These are phyloP conservation scores for Bradypodion pumilum DNA, from an alignment of 2,797 vertebrate species.

Conservation along the genomic window DNA sequence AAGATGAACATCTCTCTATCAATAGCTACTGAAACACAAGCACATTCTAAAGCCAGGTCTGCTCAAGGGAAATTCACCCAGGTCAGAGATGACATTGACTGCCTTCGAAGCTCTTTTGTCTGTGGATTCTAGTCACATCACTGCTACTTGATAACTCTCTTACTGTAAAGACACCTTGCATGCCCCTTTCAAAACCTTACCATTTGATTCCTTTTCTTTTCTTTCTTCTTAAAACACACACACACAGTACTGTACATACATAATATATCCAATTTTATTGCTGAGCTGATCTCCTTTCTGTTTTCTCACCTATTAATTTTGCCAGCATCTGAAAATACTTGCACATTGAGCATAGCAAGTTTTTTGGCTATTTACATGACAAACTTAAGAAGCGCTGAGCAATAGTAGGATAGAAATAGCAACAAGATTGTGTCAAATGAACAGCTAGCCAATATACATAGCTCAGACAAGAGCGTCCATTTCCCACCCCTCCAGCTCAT, in stretches of 20 bases:
- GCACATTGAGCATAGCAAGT: conserved; percentile 30
- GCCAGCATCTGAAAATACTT: conserved; percentile 51
- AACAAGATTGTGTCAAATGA: conserved; percentile 44
- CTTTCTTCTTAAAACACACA: no score
- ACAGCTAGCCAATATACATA: conserved; percentile 32
- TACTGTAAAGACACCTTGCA: conserved; percentile 72
- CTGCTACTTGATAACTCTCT: conserved; percentile 54
- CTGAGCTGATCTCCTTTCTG: conserved; percentile 55
- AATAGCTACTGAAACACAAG: conserved; percentile 39
- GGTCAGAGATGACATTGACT: conserved; percentile 20
- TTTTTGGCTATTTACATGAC: conserved; percentile 21
- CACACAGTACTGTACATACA: no score
- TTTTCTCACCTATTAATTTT: conserved; percentile 54
- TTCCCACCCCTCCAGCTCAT: conserved; percentile 34
- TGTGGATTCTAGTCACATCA: conserved; percentile 70
- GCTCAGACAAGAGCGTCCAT: conserved; percentile 34
- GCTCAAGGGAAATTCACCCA: conserved; percentile 10
- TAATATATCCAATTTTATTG: conserved; percentile 49
- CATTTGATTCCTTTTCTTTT: background rate
- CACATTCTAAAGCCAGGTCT: conserved; percentile 11
- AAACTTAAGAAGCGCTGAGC: conserved; percentile 31
- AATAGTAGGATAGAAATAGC: conserved; percentile 45
- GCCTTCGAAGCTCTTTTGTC: conserved; percentile 51
- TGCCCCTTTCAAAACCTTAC: conserved; percentile 36
- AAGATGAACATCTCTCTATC: conserved; percentile 39